Base-by-base conservation (phyloP, 2,888 invertebrate species). In the Cataglyphis rosenhaueri region DNA sequence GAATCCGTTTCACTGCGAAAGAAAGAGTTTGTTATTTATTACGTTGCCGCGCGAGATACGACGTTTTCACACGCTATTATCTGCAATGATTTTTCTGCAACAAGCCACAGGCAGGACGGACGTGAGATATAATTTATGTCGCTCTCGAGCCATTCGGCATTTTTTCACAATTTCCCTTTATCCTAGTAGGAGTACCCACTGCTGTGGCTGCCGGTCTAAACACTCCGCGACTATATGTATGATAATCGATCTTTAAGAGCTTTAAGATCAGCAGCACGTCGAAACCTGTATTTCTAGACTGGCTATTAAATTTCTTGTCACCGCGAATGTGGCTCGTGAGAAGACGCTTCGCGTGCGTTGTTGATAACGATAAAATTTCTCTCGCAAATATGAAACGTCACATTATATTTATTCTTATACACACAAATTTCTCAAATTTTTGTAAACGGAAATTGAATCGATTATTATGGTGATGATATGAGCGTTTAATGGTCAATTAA, bases 201-300 rank as follows among this genome's bases (percentile, higher is more conserved):
- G 35, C 48, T 38, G 35, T 48, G 65, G 85, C 86, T 86, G 84
- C 66, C 89, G 86, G 86, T 89, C 85, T 82, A 88, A 89, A 87
- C 87, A 85, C 86, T 35, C 48, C 35, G 66, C 66, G 48, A 68
- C 81, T 78, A 73, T 74, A 71, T 74, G 87, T 79, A 76, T 81
- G 90, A 90, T 90, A 90, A 90, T 90, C 89, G 90, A 90, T 90
- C 89, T 90, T 90, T 90, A 89, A 89, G 90, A 90, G 74, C 87
- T 90, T 90, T 90, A 86, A 87, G 89, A 90, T 73, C 89, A 81
- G 76, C 85, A 85, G 74, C 86, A 86, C 86, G 85, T 87, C 81
- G 79, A 86, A 90, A 90, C 89, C 89, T 89, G 89, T 90, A 90
- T 90, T 90, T 90, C 89, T 86, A 90, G 89, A 89, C 86, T 84